Base-by-base conservation (phyloP, 2,888 invertebrate species). In the Isotomurus palustris region DNA sequence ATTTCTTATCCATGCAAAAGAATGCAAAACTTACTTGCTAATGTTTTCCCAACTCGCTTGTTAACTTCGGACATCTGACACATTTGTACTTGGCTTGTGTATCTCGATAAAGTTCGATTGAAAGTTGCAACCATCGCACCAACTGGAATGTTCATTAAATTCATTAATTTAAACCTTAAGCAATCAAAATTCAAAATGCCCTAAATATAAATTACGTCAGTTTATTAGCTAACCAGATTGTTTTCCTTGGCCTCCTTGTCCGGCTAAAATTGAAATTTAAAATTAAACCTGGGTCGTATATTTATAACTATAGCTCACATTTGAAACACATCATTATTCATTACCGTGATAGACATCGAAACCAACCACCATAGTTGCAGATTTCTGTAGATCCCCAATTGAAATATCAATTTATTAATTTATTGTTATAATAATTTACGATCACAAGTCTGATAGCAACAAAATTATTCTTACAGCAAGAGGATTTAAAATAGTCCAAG, bases 291-390 rank as follows among this genome's bases (percentile, higher is more conserved):
- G n/a, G n/a, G n/a, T n/a, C n/a, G n/a, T n/a, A n/a, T n/a, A n/a
- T n/a, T n/a, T n/a, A n/a, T n/a, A n/a, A n/a, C n/a, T n/a, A n/a
- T n/a, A n/a, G n/a, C n/a, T n/a, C n/a, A n/a, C n/a, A n/a, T n/a
- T n/a, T n/a, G n/a, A n/a, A n/a, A n/a, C n/a, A n/a, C n/a, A n/a
- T n/a, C n/a, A n/a, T n/a, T n/a, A n/a, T n/a, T n/a, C n/a, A n/a
- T n/a, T n/a, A n/a, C n/a, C n/a, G 29, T 65, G 65, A 25, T 65
- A 58, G 1, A 65, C 65, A 40, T 65, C 62, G 27, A 78, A 78
- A 17, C 77, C 73, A 5, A 79, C 73, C 75, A 80, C 78, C 68
- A 73, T 66, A 14, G 45, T 5, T 29, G 45, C 32, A 35, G 49
- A 19, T 38, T 25, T 40, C 51, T 51, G 43, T 3, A 32, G 32